A percentile compares a stretch with the other conserved stretches of the same genome.
Conservation (phyloP, 1,140 invertebrate genomes). For the Gryllus bimaculatus region DNA sequence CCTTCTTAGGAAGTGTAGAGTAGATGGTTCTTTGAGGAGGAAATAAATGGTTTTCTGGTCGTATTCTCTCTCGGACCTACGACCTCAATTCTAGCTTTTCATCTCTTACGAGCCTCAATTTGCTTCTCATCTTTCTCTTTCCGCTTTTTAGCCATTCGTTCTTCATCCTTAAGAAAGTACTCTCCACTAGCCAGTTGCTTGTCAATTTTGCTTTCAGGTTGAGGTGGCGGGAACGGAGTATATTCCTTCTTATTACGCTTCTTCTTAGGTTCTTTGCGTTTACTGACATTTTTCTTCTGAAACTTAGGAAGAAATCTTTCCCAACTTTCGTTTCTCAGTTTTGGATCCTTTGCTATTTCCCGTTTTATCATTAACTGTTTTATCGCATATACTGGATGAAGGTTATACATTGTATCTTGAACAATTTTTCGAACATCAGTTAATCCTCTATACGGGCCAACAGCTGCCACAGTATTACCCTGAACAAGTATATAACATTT, state of each 20-base stretch:
- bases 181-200: slow-evolving; percentile 89
- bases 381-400: slow-evolving; percentile 99
- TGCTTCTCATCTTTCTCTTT: slow-evolving; percentile 68
- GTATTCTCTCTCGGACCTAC: slow-evolving; percentile 61
- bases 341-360: slow-evolving; percentile 86
- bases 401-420: slow-evolving; percentile 96
- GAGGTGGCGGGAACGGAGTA: slow-evolving; percentile 95
- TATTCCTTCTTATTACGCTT: slow-evolving; percentile 78
- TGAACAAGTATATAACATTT: slow-evolving; percentile 97
- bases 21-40: slow-evolving; percentile 61
- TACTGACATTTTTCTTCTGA: slow-evolving; percentile 81
- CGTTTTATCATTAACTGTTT: slow-evolving; percentile 97
- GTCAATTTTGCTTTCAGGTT: slow-evolving; percentile 88
- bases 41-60: slow-evolving; percentile 74
- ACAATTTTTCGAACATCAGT: slow-evolving; percentile 80
- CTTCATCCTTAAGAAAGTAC: slow-evolving; percentile 85
- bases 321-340: slow-evolving; percentile 92
- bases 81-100: slow-evolving; percentile 59
- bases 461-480: slow-evolving; percentile 92
- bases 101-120: slow-evolving; percentile 55
- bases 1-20: slow-evolving; percentile 24
- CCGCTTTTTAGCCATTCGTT: slow-evolving; percentile 60
- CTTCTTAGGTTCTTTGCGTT: slow-evolving; percentile 68
- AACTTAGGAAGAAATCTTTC: slow-evolving; percentile 95
- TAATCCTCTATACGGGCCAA: slow-evolving; percentile 92